Conservation (phyloP, 2,888 invertebrate species). For the Clunio marinus region DNA sequence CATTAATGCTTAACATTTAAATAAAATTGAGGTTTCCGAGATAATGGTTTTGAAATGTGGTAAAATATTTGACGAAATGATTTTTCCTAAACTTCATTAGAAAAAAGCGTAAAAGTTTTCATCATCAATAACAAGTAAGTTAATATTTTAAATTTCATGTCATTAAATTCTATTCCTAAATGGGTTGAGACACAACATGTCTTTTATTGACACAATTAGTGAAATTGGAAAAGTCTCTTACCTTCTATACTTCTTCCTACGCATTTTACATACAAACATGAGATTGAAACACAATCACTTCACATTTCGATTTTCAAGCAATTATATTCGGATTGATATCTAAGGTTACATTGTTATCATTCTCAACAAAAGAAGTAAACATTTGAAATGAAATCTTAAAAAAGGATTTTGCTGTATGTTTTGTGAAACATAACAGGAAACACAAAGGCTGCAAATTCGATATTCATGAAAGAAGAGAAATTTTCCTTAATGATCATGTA, state of each 20-base stretch:
- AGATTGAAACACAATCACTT: too few relatives aligned
- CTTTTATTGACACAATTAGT: too few relatives aligned
- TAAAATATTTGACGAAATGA: not conserved
- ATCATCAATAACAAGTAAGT: too few relatives aligned
- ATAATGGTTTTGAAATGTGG: too few relatives aligned
- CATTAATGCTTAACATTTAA: slow-evolving; percentile 2
- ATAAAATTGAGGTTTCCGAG: too few relatives aligned
- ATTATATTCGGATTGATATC: not conserved
- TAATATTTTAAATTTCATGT: too few relatives aligned
- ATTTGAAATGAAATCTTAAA: not conserved
- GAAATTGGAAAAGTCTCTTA: too few relatives aligned
- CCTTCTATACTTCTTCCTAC: not conserved
- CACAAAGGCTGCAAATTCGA: not conserved
- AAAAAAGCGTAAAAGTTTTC: too few relatives aligned
- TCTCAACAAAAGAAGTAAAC: not conserved
- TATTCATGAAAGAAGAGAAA: not conserved
- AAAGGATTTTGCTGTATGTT: not conserved
- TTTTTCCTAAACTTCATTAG: too few relatives aligned
- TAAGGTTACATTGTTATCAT: slow-evolving; percentile 29
- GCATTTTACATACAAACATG: not conserved
- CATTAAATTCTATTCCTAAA: too few relatives aligned
- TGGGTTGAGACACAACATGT: too few relatives aligned
- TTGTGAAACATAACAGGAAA: not conserved
- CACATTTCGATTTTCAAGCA: too few relatives aligned
- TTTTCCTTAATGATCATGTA: slow-evolving; percentile 14